These are phyloP conservation scores for Melanocharis versteri DNA, from an alignment of 2,113 vertebrate genomes.

Conservation along the genomic window DNA sequence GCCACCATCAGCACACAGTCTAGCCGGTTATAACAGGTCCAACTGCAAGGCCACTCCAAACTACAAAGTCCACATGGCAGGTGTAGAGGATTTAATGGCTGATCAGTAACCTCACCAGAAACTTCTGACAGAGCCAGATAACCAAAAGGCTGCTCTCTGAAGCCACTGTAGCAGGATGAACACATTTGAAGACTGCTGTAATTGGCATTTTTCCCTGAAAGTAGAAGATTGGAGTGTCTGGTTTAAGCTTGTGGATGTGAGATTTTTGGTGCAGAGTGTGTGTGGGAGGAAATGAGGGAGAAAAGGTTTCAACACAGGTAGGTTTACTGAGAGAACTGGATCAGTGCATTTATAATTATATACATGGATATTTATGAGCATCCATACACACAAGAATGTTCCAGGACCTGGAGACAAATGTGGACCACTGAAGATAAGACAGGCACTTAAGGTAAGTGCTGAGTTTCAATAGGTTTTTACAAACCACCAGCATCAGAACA, in stretches of 20 bases:
- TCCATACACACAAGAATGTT: neutral
- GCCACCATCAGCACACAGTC: neutral
- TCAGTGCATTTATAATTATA: neutral
- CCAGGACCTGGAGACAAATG: neutral
- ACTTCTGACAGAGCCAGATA: neutral
- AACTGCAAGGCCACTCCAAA: neutral
- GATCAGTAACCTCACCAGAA: neutral
- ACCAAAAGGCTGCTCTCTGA: neutral
- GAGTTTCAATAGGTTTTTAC: neutral
- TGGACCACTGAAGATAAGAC: neutral
- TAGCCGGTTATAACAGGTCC: neutral
- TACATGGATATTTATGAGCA: neutral
- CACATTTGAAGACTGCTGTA: neutral
- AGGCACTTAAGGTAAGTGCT: neutral
- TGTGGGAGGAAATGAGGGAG: neutral
- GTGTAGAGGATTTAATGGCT: neutral
- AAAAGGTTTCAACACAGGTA: neutral
- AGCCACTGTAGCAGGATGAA: neutral
- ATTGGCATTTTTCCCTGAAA: neutral
- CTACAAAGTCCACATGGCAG: neutral
- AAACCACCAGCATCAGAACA: neutral
- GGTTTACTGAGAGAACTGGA: neutral
- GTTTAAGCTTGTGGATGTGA: neutral
- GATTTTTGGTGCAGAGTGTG: fast-evolving
- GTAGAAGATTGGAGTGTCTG: fast-evolving